A percentile compares a stretch with the other conserved stretches of the same genome.
Evolutionary conservation across 2,797 vertebrate genomes (phyloP).

Genomic region (Typhlichthys subterraneus): DNA sequence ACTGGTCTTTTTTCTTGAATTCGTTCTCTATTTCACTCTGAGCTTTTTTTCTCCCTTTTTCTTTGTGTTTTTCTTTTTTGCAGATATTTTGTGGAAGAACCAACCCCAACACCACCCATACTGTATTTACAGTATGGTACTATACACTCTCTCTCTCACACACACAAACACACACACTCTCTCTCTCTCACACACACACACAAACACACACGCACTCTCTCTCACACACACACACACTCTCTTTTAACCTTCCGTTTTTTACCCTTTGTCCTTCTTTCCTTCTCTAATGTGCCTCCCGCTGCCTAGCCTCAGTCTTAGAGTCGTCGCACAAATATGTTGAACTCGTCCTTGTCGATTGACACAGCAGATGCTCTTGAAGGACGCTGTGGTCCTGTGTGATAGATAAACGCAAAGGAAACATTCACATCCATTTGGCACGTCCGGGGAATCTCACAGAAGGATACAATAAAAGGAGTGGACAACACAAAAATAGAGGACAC

Average conservation of each 20-base stretch:
- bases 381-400: slow-evolving; percentile 28
- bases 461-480: not conserved
- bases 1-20: not conserved
- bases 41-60: not conserved
- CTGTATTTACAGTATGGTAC: too few relatives aligned
- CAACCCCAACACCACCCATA: too few relatives aligned
- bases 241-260: slow-evolving; percentile 30
- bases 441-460: slow-evolving; percentile 49
- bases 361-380: slow-evolving; percentile 59
- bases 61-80: not conserved
- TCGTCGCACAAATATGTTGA: slow-evolving; percentile 40
- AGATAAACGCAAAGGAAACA: slow-evolving; percentile 53
- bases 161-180: not conserved
- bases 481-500: slow-evolving; percentile 38
- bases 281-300: slow-evolving; percentile 59
- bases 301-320: slow-evolving; percentile 45
- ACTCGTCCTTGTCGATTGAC: slow-evolving; percentile 56
- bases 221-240: slow-evolving; percentile 11
- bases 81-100: too few relatives aligned
- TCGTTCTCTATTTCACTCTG: too few relatives aligned
- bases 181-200: slow-evolving; percentile 23
- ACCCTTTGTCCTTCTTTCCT: slow-evolving; percentile 29
- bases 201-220: not conserved
- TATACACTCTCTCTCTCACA: not conserved
- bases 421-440: slow-evolving; percentile 46